Conservation (phyloP, 1,140 invertebrate genomes). For the Heliconius hermathena region DNA sequence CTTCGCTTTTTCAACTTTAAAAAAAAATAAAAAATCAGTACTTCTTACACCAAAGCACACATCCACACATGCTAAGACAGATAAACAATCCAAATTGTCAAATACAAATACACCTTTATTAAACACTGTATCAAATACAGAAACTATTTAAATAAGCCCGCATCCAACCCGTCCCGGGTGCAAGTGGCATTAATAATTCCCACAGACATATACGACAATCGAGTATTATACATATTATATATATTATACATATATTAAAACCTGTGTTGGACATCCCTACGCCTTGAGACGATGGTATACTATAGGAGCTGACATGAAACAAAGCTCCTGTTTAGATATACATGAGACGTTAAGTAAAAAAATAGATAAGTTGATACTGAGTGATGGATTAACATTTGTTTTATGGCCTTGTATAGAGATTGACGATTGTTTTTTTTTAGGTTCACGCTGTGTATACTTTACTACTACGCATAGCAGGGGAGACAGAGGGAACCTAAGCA, state of each 20-base stretch:
- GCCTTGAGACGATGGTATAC: constrained; percentile 63
- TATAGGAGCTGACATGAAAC: constrained; percentile 44
- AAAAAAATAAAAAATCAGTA: not conserved
- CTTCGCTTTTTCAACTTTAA: too few species aligned
- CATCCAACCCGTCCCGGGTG: constrained; percentile 52
- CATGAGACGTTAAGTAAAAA: constrained; percentile 20
- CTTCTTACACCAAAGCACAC: not conserved
- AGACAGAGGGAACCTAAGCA: too few species aligned
- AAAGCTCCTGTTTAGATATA: constrained; percentile 24
- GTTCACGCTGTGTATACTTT: not conserved
- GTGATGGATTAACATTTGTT: constrained; percentile 4
- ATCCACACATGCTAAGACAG: not conserved
- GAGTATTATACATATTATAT: constrained; percentile 36
- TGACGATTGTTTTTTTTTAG: not conserved
- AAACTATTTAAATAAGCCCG: constrained; percentile 76
- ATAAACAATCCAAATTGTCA: not conserved
- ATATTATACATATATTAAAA: constrained; percentile 67
- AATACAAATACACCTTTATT: constrained; percentile 2
- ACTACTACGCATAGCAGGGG: too few species aligned
- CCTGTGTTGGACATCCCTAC: constrained; percentile 74
- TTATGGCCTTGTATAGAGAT: not conserved
- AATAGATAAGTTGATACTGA: not conserved
- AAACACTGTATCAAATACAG: constrained; percentile 33
- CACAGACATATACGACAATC: constrained; percentile 75
- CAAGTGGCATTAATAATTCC: constrained; percentile 76